Conservation (phyloP, 2,797 vertebrate genomes). For the Lemur catta region DNA sequence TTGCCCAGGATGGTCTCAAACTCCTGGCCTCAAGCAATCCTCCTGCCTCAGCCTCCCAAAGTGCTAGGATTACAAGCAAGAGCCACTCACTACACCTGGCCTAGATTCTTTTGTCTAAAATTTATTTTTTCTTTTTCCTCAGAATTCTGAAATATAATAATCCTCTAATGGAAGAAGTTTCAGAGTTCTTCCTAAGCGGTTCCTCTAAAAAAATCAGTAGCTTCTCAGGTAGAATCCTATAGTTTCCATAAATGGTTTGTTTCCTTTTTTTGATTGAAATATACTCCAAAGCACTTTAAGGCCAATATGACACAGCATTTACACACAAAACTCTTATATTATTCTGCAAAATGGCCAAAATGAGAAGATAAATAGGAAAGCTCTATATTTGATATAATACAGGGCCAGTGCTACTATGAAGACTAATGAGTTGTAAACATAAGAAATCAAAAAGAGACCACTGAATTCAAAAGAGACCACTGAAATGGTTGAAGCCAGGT, state of each 20-base stretch:
- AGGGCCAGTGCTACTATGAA: not conserved
- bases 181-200: not conserved
- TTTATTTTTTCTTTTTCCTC: not conserved
- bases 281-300: not conserved
- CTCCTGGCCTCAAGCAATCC: not conserved
- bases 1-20: not conserved
- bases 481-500: not conserved
- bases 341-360: not conserved
- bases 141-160: not conserved
- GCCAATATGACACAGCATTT: not conserved
- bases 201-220: not conserved
- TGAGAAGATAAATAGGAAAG: not conserved
- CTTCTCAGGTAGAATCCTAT: not conserved
- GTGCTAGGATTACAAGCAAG: not conserved
- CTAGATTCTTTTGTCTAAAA: not conserved
- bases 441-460: not conserved
- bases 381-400: not conserved
- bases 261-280: constrained; percentile 23
- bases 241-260: not conserved
- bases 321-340: not conserved
- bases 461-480: not conserved
- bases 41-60: not conserved
- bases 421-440: not conserved
- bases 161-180: not conserved
- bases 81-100: not conserved